Evolutionary conservation across 1,140 invertebrate species (phyloP), one percentile per base, ranked within the genome.

Genomic region (Drosophila ambigua): DNA sequence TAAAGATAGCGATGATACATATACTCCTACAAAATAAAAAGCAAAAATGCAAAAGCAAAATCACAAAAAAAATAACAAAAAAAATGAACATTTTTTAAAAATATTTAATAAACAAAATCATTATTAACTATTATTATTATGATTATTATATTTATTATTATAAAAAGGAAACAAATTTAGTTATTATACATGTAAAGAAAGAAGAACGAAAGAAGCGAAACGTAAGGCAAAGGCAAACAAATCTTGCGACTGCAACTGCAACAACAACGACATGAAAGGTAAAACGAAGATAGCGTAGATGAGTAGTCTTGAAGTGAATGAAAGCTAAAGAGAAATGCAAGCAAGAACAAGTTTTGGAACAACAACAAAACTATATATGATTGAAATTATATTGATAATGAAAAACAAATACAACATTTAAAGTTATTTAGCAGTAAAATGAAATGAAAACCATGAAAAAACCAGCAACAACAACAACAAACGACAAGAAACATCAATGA

Each of bases 101-200:
- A 88, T 88, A 87, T 88, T 85, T 87, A 85, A 82, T 82, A 82
- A 87, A 87, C 57, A 81, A 46, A 87, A 87, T 88, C 83, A 87
- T 87, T 87, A 87, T 87, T 87, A 87, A 81, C 81, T 83, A 87
- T 76, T 82, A 87, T 72, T 76, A 62, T 77, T 69, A 77, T 83
- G 81, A 84, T 82, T 83, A 83, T 78, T 83, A 83, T 82, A 69
- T 75, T 76, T 75, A 72, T 75, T 67, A 75, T 59, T 67, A 50
- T 54, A 75, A 75, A 67, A 73, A 74, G 2, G 35, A 75, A 77
- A 77, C 74, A 88, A 88, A 88, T 87, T 87, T 83, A 87, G 83
- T 87, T 87, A 87, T 87, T 87, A 87, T 79, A 85, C 72, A 76
- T 76, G 73, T 76, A 76, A 80, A 76, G 65, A 80, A 58, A 51